A percentile compares a stretch with the other conserved stretches of the same genome.
Evolutionary conservation across 2,113 vertebrate species (phyloP).

Genomic region (Prionailurus viverrinus): DNA sequence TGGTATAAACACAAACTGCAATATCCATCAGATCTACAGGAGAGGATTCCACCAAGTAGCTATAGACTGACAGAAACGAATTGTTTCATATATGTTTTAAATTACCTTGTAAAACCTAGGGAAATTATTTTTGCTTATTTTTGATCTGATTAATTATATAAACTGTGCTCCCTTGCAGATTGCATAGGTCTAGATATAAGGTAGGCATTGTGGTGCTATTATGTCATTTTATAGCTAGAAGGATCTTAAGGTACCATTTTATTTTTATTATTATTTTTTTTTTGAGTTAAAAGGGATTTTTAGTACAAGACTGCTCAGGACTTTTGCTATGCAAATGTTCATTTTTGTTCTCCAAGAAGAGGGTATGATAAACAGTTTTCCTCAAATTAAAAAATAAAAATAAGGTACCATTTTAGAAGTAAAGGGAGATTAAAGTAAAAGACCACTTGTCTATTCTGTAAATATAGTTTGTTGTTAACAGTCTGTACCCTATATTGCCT

Average conservation of each 20-base stretch:
- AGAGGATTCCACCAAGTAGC: neutral
- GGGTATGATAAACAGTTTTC: neutral
- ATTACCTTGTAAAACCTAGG: conserved; percentile 46
- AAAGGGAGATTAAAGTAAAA: conserved; percentile 57
- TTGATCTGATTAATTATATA: neutral
- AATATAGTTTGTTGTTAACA: conserved; percentile 16
- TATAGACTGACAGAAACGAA: neutral
- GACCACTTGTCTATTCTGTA: neutral
- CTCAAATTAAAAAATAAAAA: neutral
- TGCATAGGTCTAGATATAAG: neutral
- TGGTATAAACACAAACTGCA: neutral
- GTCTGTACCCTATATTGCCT: neutral
- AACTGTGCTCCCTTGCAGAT: neutral
- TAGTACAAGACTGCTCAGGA: conserved; percentile 53
- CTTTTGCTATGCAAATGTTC: conserved; percentile 43
- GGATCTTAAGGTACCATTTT: neutral
- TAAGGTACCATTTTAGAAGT: neutral
- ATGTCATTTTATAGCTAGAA: conserved; percentile 8
- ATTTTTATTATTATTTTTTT: neutral
- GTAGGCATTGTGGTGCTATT: neutral
- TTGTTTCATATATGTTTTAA: conserved; percentile 36
- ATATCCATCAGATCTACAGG: neutral
- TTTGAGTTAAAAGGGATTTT: conserved; percentile 53
- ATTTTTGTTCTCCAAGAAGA: conserved; percentile 61
- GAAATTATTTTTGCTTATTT: conserved; percentile 43